Base-by-base conservation (phyloP, 2,888 invertebrate species). In the Hemistola chrysoprasaria region DNA sequence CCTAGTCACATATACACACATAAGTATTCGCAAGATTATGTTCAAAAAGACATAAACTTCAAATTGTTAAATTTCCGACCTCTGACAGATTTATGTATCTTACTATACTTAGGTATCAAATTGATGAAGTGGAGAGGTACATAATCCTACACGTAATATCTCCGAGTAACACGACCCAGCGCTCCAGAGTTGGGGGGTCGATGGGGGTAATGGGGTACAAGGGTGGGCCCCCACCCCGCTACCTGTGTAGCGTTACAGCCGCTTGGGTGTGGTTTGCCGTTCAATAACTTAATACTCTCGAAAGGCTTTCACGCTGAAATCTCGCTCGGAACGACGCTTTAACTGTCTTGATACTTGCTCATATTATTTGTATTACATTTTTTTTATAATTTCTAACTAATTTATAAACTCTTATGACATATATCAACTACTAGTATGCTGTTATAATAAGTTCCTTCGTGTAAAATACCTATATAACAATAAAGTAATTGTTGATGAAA, bases 241-340 rank as follows among this genome's bases (percentile, higher is more conserved):
- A 71, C 71, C 77, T 75, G 77, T 78, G 76, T 77, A 77, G 71
- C 74, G 80, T 82, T 81, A 82, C 85, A 83, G 77, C 68, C 74
- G 72, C 73, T 75, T 73, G 88, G 88, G 88, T 88, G 88, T 88
- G 88, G 87, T 88, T 88, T 88, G 88, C 88, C 87, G 88, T 88
- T 88, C 88, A 82, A 88, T 88, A 88, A 88, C 87, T 86, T 88
- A 86, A 88, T 88, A 88, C 88, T 81, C 83, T 83, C 78, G 82
- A 79, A 84, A 88, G 86, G 87, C 84, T 88, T 86, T 85, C 86
- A 83, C 76, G 82, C 78, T 88, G 79, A 88, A 87, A 88, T 88
- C 88, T 86, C 83, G 76, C 84, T 75, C 63, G 53, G 53, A 53
- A 58, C 59, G 57, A 59, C 51, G 74, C 48, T 53, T 31, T 39